These are phyloP conservation scores for Pardosa pseudoannulata DNA, from an alignment of 2,888 invertebrate genomes.

Conservation along the genomic window DNA sequence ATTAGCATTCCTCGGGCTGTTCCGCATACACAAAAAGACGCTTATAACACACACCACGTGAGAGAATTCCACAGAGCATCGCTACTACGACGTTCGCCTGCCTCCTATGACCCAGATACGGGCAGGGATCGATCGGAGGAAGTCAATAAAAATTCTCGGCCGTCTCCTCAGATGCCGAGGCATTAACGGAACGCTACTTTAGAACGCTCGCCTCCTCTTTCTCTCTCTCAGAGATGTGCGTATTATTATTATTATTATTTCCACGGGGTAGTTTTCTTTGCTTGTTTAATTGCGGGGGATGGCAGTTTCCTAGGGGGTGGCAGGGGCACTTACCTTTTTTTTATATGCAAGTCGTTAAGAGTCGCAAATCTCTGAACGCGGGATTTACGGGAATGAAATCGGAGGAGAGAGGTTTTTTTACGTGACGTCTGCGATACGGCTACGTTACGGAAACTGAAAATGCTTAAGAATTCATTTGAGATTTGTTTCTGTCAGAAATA, in stretches of 20 bases:
- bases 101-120: conserved; percentile 8
- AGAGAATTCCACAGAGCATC: conserved; percentile 1
- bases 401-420: too few species aligned
- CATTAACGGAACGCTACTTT: neutral
- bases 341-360: too few species aligned
- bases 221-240: neutral
- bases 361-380: too few species aligned
- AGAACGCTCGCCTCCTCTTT: neutral
- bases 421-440: too few species aligned
- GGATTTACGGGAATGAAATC: too few species aligned
- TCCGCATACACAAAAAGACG: neutral
- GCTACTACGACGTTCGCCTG: neutral
- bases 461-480: too few species aligned
- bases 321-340: too few species aligned
- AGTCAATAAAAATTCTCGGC: conserved; percentile 5
- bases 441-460: too few species aligned
- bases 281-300: too few species aligned
- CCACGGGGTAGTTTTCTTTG: neutral
- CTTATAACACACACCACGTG: neutral
- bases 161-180: neutral
- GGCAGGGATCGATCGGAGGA: neutral
- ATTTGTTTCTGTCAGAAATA: too few species aligned
- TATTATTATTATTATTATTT: too few species aligned
- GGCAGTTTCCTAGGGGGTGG: too few species aligned
- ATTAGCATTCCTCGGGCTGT: neutral